Evolutionary conservation across 2,113 vertebrate species (phyloP).

Genomic region (Egretta garzetta): DNA sequence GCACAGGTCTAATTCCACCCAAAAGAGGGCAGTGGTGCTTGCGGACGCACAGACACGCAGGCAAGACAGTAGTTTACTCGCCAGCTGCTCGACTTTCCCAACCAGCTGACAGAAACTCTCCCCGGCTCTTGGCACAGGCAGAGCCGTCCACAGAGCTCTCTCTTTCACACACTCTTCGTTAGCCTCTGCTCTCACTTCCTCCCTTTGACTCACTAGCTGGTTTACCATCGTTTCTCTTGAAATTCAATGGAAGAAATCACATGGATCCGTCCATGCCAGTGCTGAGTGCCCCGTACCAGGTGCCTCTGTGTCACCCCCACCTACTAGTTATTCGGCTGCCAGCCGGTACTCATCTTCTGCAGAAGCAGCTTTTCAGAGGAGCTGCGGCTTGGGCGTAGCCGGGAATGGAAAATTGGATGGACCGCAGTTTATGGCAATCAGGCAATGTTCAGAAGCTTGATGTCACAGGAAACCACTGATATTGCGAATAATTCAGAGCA

Average conservation of each 20-base stretch:
- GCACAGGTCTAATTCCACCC: conserved; percentile 23
- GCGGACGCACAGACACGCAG: neutral
- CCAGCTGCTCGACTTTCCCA: conserved; percentile 26
- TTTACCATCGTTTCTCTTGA: conserved; percentile 25
- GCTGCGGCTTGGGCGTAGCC: conserved; percentile 11
- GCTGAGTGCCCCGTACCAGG: neutral
- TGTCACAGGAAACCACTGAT: conserved; percentile 66
- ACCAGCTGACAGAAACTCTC: conserved; percentile 36
- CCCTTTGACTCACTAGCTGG: conserved; percentile 19
- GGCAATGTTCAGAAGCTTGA: conserved; percentile 34
- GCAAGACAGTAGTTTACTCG: neutral
- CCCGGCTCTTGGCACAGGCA: conserved; percentile 6
- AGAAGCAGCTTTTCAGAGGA: conserved; percentile 14
- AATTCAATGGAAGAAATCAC: neutral
- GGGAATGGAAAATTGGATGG: conserved; percentile 38
- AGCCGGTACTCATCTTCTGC: neutral
- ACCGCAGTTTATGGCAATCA: conserved; percentile 4
- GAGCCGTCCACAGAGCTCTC: neutral
- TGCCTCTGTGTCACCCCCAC: neutral
- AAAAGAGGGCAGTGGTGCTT: conserved; percentile 57
- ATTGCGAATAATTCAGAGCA: conserved; percentile 2
- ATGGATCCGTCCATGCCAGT: neutral
- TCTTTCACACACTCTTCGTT: conserved; percentile 29
- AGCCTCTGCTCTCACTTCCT: conserved; percentile 45
- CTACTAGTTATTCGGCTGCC: neutral